Evolutionary conservation across 2,888 invertebrate genomes (phyloP), one percentile per base, ranked within the genome.

Genomic region (Lycophotia porphyrea): DNA sequence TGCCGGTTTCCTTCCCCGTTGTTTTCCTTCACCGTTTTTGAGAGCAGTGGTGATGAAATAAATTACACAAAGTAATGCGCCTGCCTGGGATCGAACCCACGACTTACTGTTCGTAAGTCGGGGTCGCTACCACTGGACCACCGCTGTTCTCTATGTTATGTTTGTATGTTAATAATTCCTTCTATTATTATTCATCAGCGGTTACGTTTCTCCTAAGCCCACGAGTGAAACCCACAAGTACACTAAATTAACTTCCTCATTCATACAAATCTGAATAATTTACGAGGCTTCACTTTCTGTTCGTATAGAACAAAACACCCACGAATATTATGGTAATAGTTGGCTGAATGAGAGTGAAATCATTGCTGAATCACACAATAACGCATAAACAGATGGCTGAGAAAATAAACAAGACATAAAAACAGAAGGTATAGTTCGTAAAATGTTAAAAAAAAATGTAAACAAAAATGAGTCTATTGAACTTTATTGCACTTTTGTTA

Each of bases 301-400:
- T 71, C 74, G 78, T 52, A 71, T 63, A 68, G 72, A 86, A 85
- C 87, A 81, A 76, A 74, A 55, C 67, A 71, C 86, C 85, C 74
- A 87, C 87, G 76, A 67, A 71, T 61, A 69, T 80, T 85, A 88
- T 87, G 85, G 78, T 83, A 87, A 90, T 87, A 80, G 66, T 34
- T 69, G 47, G 63, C 47, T 68, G 76, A 85, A 83, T 76, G 85
- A 86, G 82, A 87, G 88, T 87, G 87, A 87, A 90, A 87, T 85
- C 87, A 84, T 79, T 73, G 75, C 76, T 81, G 71, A 63, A 84
- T 83, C 81, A 76, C 74, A 88, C 76, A 84, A 86, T 82, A 80
- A 74, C 55, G 67, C 69, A 87, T 85, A 76, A 80, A 85, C 72
- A 80, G 65, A 81, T 69, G 61, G 71, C 74, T 70, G 55, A 15